Percentiles rank a stretch among this genome's conserved stretches.
Conservation (phyloP, 1,140 invertebrate genomes). For the Diorhabda carinulata region DNA sequence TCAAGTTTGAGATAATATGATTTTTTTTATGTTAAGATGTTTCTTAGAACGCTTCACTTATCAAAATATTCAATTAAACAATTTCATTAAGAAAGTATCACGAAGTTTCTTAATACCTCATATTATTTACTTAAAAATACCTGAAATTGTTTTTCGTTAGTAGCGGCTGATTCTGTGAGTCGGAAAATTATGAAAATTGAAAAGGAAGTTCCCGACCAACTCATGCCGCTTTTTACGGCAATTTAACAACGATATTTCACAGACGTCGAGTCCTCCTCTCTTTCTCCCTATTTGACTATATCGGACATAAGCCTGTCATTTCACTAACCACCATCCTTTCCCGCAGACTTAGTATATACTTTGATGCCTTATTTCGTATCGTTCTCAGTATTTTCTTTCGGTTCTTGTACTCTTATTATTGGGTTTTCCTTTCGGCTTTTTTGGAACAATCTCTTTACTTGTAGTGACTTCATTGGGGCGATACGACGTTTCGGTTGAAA, state of each 20-base stretch:
- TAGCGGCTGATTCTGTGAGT: conserved; percentile 21
- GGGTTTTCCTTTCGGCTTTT: conserved; percentile 4
- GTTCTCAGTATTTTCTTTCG: conserved; percentile 1
- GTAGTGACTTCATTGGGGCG: neutral
- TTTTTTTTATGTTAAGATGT: too few species aligned
- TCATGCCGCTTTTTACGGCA: conserved; percentile 30
- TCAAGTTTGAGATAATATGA: too few species aligned
- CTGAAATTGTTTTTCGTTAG: conserved; percentile 27
- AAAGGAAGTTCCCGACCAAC: conserved; percentile 21
- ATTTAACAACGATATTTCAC: conserved; percentile 39
- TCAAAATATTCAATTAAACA: too few species aligned
- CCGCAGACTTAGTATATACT: conserved; percentile 3
- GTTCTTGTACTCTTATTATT: conserved; percentile 16
- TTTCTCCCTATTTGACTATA: conserved; percentile 31
- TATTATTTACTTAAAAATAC: neutral
- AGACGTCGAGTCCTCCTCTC: conserved; percentile 19
- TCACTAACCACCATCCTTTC: conserved; percentile 27
- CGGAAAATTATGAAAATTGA: conserved; percentile 41
- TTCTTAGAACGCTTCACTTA: too few species aligned
- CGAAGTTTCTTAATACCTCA: too few species aligned
- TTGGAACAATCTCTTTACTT: neutral
- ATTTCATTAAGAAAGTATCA: too few species aligned
- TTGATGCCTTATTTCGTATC: conserved; percentile 10
- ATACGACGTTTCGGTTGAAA: neutral
- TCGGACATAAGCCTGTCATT: conserved; percentile 38